Base-by-base conservation (phyloP, 2,888 invertebrate species). In the Drosophila pseudotakahashii region DNA sequence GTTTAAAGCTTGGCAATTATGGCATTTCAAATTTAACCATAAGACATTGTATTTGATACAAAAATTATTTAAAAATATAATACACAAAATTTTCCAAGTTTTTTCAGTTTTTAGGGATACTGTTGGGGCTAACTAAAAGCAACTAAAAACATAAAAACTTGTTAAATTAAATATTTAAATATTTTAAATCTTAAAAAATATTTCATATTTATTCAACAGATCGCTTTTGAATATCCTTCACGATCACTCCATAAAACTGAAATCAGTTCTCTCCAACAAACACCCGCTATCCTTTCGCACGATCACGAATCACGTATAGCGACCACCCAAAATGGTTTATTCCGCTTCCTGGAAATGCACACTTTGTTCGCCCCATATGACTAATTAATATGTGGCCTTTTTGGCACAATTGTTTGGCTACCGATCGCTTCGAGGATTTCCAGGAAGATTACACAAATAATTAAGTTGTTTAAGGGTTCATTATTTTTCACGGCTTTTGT, bases 401-500 rank as follows among this genome's bases (percentile, higher is more conserved):
- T 82, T 82, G 85, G 75, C 81, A 82, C 85, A 82, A 82, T 85
- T 85, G 81, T 81, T 83, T 66, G 37, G 85, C 81, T 75, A 81
- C 78, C 70, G 79, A 76, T 59, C 37, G 63, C 52, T 36, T 63
- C 26, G 60, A 74, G 68, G 52, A 71, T 50, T 82, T 82, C 82
- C 78, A 75, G 78, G 82, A 82, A 82, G 66, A 75, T 64, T 67
- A 59, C 57, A 69, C 66, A 79, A 79, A 85, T 85, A 82, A 82
- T 82, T 82, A 82, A 78, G 85, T 78, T 82, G 85, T 82, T 82
- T 79, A 79, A 66, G 78, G 78, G 73, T 69, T 78, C 80, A 82
- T 85, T 82, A 82, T 82, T 82, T 79, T 82, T 82, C 82, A 82
- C 82, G 85, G 85, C 82, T 85, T 82, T 82, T 82, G 81, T 81